phyloP scores from a whole-genome alignment of 2,888 invertebrate species.

The Aphidius colemani region DNA sequence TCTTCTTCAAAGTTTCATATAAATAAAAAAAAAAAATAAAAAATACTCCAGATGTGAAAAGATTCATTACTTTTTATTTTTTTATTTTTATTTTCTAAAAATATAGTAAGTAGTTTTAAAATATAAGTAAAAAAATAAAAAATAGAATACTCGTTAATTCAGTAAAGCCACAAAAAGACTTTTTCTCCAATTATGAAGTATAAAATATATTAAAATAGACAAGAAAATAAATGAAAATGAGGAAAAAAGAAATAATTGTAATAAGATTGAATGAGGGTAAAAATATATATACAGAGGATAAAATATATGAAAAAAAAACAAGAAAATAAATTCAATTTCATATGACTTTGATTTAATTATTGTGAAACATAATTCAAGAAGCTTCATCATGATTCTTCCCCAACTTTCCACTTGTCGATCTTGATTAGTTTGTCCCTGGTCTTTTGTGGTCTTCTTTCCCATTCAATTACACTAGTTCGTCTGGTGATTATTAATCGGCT shows the following conservation, averaged over 20 bases:
- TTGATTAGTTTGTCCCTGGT: constrained; percentile 6
- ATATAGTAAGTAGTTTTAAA: too few relatives aligned
- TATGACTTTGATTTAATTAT: constrained; percentile 22
- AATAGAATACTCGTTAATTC: too few relatives aligned
- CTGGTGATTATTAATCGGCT: constrained; percentile 18
- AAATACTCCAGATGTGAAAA: constrained; percentile 6
- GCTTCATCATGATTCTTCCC: not conserved
- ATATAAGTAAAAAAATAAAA: too few relatives aligned
- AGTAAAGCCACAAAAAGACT: too few relatives aligned
- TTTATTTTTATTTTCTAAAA: not conserved
- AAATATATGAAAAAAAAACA: constrained; percentile 22
- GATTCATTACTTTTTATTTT: constrained; percentile 3
- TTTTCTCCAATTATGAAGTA: too few relatives aligned
- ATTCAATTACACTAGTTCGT: constrained; percentile 8
- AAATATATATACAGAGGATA: too few relatives aligned
- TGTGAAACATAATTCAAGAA: constrained; percentile 14
- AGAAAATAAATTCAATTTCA: constrained; percentile 15
- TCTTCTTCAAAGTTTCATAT: not conserved
- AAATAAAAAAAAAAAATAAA: constrained; percentile 20
- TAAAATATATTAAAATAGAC: too few relatives aligned
- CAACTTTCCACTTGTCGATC: not conserved
- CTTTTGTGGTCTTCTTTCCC: constrained; percentile 9
- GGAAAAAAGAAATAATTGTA: not conserved
- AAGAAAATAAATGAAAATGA: too few relatives aligned
- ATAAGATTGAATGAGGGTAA: not conserved